Conservation (phyloP, 2,888 invertebrate genomes). For the Hylaea fasciaria region DNA sequence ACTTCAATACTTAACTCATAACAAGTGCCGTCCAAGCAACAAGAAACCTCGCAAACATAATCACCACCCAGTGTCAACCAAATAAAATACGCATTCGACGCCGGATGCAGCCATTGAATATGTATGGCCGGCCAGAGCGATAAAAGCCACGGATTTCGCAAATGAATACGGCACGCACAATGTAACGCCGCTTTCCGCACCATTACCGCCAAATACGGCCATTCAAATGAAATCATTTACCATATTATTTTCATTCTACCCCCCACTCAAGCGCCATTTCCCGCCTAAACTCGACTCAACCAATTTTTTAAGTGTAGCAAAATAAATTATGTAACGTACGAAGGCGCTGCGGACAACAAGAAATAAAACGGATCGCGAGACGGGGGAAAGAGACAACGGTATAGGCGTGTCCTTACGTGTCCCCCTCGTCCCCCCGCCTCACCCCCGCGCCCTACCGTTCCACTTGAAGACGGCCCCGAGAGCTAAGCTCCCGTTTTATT, state of each 20-base stretch:
- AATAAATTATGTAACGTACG: slow-evolving; percentile 83
- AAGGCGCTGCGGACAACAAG: slow-evolving; percentile 75
- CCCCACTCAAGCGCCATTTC: slow-evolving; percentile 73
- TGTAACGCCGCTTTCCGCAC: slow-evolving; percentile 65
- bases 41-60: slow-evolving; percentile 40
- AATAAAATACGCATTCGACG: slow-evolving; percentile 56
- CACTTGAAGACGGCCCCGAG: slow-evolving; percentile 81
- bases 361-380: slow-evolving; percentile 74
- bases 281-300: slow-evolving; percentile 69
- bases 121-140: slow-evolving; percentile 68
- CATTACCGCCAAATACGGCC: slow-evolving; percentile 75
- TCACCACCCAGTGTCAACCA: slow-evolving; percentile 46
- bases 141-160: slow-evolving; percentile 63
- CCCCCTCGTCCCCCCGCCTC: slow-evolving; percentile 33
- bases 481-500: slow-evolving; percentile 83
- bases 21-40: slow-evolving; percentile 37
- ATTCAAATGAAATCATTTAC: slow-evolving; percentile 83
- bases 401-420: slow-evolving; percentile 47
- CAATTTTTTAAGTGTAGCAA: slow-evolving; percentile 84
- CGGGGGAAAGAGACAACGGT: slow-evolving; percentile 64
- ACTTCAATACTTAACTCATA: slow-evolving; percentile 30
- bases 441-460: slow-evolving; percentile 58
- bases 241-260: slow-evolving; percentile 79
- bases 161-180: slow-evolving; percentile 74
- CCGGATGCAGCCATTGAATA: slow-evolving; percentile 72